phyloP scores from a whole-genome alignment of 2,797 vertebrate species.

The Epinephelus malabaricus region DNA sequence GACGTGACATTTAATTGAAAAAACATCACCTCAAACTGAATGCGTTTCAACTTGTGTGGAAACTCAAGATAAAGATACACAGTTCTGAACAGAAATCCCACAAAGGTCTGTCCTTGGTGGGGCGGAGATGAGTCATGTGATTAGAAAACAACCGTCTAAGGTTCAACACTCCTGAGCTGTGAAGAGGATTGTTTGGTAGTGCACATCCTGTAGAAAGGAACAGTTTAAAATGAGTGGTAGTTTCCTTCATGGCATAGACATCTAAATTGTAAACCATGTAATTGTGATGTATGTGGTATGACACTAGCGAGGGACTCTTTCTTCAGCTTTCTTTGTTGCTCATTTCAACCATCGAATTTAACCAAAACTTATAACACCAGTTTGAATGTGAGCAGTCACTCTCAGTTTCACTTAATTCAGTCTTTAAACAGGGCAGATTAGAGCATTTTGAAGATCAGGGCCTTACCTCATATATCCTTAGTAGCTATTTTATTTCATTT shows the following conservation, averaged over 20 bases:
- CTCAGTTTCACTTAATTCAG: background rate
- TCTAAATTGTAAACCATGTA: background rate
- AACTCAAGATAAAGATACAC: background rate
- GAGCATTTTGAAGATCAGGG: slow-evolving; percentile 1
- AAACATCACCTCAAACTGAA: background rate
- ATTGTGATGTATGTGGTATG: background rate
- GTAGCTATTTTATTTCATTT: background rate
- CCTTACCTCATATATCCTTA: background rate
- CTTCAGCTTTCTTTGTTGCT: background rate
- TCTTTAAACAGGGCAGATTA: slow-evolving; percentile 12
- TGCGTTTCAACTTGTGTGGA: background rate
- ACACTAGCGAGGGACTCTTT: background rate
- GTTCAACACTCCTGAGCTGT: background rate
- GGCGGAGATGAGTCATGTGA: slow-evolving; percentile 1
- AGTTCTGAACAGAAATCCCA: background rate
- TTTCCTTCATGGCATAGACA: background rate
- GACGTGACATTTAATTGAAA: slow-evolving; percentile 7
- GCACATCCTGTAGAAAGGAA: background rate
- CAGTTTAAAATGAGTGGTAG: background rate
- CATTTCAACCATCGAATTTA: background rate
- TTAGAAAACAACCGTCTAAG: slow-evolving; percentile 4
- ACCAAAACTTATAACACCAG: background rate
- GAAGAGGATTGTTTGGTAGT: background rate
- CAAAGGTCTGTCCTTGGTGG: slow-evolving; percentile 14
- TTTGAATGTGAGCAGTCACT: background rate